Percentiles rank a stretch among this genome's conserved stretches.
Evolutionary conservation across 2,888 invertebrate genomes (phyloP).

Genomic region (Laothoe populi): DNA sequence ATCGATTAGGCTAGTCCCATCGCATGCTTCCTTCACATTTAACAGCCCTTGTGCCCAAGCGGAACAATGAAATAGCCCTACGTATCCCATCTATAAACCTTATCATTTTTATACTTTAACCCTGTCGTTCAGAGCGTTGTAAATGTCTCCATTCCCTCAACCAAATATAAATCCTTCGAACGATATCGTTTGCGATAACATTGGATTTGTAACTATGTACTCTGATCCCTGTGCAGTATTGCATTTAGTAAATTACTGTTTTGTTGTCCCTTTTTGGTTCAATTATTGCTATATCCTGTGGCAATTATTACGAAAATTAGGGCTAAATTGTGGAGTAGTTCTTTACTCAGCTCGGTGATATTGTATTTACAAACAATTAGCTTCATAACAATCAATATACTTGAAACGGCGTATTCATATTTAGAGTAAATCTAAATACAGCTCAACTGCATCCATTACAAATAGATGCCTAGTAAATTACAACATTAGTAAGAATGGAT

Average conservation of each 20-base stretch:
- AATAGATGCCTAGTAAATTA: too few relatives aligned
- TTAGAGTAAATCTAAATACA: too few relatives aligned
- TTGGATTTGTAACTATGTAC: slow-evolving; percentile 62
- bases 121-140: slow-evolving; percentile 57
- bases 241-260: not conserved
- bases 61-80: slow-evolving; percentile 60
- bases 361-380: not conserved
- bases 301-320: not conserved
- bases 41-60: slow-evolving; percentile 47
- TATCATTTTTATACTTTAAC: slow-evolving; percentile 78
- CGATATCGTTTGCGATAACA: slow-evolving; percentile 56
- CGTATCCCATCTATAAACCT: slow-evolving; percentile 65
- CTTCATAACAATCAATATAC: too few relatives aligned
- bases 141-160: slow-evolving; percentile 52
- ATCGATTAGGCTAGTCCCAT: slow-evolving; percentile 53
- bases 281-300: too few relatives aligned
- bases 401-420: too few relatives aligned
- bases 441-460: too few relatives aligned
- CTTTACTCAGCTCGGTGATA: not conserved
- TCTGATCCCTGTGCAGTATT: slow-evolving; percentile 39
- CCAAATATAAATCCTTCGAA: slow-evolving; percentile 55
- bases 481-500: too few relatives aligned
- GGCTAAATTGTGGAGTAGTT: not conserved
- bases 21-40: slow-evolving; percentile 64
- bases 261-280: not conserved